phyloP scores from a whole-genome alignment of 1,140 invertebrate genomes.

The Meloidogyne floridensis region DNA sequence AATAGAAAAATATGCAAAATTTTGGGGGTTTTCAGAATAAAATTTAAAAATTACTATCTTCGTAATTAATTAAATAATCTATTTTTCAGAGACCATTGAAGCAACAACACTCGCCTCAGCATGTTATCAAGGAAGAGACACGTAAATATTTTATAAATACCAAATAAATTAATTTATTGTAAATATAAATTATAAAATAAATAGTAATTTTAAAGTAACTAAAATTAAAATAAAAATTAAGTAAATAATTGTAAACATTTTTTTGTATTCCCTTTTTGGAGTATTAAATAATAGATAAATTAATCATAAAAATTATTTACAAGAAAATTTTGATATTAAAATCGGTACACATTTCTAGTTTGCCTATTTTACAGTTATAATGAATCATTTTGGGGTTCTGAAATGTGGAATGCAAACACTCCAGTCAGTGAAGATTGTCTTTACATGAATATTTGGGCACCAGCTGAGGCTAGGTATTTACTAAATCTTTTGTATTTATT shows the following conservation, averaged over 20 bases:
- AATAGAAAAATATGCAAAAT: background rate
- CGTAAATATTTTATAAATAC: constrained; percentile 4
- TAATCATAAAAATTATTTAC: too few relatives aligned
- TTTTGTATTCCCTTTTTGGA: too few relatives aligned
- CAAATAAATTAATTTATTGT: constrained; percentile 16
- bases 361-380: constrained; percentile 49
- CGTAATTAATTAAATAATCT: background rate
- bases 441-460: constrained; percentile 66
- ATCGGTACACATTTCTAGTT: too few relatives aligned
- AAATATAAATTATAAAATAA: background rate
- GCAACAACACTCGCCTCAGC: constrained; percentile 56
- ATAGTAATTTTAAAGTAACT: background rate
- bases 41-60: background rate
- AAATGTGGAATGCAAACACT: constrained; percentile 67
- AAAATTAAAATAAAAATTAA: too few relatives aligned
- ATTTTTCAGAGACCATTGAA: constrained; percentile 46
- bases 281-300: too few relatives aligned
- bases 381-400: constrained; percentile 63
- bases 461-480: constrained; percentile 46
- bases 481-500: background rate
- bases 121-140: constrained; percentile 49
- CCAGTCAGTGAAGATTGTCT: constrained; percentile 62
- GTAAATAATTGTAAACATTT: background rate
- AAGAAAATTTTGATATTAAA: too few relatives aligned
- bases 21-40: constrained; percentile 4